These are phyloP conservation scores for Leptura quadrifasciata DNA, from an alignment of 2,888 invertebrate species.

Conservation along the genomic window DNA sequence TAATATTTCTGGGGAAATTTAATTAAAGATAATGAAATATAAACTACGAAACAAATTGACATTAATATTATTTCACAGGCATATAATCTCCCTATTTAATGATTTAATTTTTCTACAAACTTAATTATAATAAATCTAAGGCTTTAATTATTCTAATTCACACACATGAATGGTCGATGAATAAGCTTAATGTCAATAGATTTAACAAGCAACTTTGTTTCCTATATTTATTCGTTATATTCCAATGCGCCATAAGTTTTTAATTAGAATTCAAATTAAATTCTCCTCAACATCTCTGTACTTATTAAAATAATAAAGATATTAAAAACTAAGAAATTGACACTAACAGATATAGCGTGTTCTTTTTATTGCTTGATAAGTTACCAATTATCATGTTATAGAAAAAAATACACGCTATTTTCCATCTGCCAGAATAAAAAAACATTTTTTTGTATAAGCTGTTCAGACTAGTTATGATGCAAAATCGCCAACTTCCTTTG, in stretches of 20 bases:
- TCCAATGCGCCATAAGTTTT: slow-evolving; percentile 20
- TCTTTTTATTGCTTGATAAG: neutral
- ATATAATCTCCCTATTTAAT: slow-evolving; percentile 18
- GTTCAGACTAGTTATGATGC: neutral
- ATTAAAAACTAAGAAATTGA: slow-evolving; percentile 9
- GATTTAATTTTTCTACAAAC: slow-evolving; percentile 30
- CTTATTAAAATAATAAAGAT: slow-evolving; percentile 31
- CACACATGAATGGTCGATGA: slow-evolving; percentile 35
- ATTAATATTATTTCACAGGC: slow-evolving; percentile 10
- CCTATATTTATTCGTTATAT: slow-evolving; percentile 18
- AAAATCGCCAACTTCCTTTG: neutral
- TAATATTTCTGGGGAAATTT: neutral
- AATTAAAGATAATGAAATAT: slow-evolving; percentile 2
- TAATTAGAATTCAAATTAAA: slow-evolving; percentile 31
- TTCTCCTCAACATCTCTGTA: neutral
- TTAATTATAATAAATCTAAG: slow-evolving; percentile 37
- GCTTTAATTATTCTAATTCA: slow-evolving; percentile 44
- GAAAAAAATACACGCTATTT: neutral
- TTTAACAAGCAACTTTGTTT: slow-evolving; percentile 35
- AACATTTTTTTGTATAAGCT: neutral
- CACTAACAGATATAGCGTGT: slow-evolving; percentile 21
- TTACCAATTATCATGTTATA: neutral
- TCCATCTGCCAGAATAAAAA: slow-evolving; percentile 2
- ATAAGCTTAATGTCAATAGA: slow-evolving; percentile 34
- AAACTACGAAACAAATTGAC: slow-evolving; percentile 13